These are phyloP conservation scores for Neocloeon triangulifer DNA, from an alignment of 1,140 invertebrate genomes.

Conservation along the genomic window DNA sequence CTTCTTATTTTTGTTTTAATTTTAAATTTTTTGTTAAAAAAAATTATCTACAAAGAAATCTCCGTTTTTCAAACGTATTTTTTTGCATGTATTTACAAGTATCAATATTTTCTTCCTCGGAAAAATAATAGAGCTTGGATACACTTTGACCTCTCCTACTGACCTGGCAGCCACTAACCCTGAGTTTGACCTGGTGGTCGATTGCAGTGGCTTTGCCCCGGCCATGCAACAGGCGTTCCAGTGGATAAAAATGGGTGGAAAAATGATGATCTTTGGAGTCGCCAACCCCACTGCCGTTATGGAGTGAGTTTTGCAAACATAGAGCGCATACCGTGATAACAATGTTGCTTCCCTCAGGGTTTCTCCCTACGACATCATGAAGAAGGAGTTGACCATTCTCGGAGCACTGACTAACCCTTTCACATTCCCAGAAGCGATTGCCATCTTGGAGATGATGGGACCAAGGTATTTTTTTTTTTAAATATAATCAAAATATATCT, in stretches of 20 bases:
- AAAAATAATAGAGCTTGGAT: no score
- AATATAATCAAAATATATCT: not conserved
- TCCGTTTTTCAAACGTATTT: no score
- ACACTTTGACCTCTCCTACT: no score
- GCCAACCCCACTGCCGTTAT: constrained; percentile 22
- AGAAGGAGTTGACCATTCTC: constrained; percentile 34
- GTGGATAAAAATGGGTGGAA: constrained; percentile 22
- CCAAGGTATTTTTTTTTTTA: constrained; percentile 17
- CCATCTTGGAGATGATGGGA: constrained; percentile 32
- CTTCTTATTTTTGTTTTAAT: no score
- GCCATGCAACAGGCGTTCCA: constrained; percentile 26
- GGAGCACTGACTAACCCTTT: constrained; percentile 43
- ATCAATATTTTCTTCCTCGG: no score
- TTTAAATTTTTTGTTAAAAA: no score
- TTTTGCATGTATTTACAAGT: no score
- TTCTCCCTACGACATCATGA: constrained; percentile 30
- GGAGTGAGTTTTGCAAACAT: constrained; percentile 11
- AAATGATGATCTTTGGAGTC: constrained; percentile 30
- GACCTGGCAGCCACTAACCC: constrained; percentile 9
- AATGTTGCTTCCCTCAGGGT: constrained; percentile 21
- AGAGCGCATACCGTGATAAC: not conserved
- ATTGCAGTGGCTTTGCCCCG: constrained; percentile 35
- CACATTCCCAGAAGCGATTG: constrained; percentile 33
- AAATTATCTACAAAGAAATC: no score
- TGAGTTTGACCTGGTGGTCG: constrained; percentile 33